Evolutionary conservation across 2,888 invertebrate genomes (phyloP).

Genomic region (Cistogaster globosa): DNA sequence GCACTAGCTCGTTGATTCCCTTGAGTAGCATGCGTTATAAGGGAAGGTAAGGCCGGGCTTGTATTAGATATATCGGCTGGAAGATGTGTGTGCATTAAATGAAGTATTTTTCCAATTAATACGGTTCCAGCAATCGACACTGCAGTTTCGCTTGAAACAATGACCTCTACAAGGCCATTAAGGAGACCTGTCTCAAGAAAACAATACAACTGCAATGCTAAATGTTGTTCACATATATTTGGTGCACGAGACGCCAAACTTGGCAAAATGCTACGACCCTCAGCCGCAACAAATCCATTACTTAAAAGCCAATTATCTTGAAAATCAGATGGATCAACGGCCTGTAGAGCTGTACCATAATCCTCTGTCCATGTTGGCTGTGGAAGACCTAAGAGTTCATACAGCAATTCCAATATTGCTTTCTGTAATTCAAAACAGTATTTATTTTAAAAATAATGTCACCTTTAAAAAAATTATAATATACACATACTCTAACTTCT

Average conservation of each 20-base stretch:
- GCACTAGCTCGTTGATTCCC: constrained; percentile 92
- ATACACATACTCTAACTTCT: constrained; percentile 91
- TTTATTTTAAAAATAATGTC: background rate
- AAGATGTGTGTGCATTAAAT: constrained; percentile 92
- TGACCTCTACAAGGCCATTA: constrained; percentile 95
- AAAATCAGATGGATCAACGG: constrained; percentile 93
- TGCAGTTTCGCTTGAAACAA: constrained; percentile 91
- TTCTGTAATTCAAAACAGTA: constrained; percentile 85
- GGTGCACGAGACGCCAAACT: constrained; percentile 93
- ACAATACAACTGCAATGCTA: constrained; percentile 93
- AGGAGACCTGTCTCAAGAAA: constrained; percentile 94
- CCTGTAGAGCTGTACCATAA: constrained; percentile 92
- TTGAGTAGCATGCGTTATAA: constrained; percentile 90
- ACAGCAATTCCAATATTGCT: constrained; percentile 95
- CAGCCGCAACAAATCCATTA: constrained; percentile 97
- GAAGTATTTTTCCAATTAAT: constrained; percentile 93
- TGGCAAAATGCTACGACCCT: constrained; percentile 93
- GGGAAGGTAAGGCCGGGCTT: constrained; percentile 91
- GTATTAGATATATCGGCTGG: constrained; percentile 94
- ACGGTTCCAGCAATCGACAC: constrained; percentile 96
- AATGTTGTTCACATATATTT: constrained; percentile 95
- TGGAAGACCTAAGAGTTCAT: constrained; percentile 93
- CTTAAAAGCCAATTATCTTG: constrained; percentile 94
- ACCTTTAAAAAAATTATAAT: background rate
- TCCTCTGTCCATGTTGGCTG: constrained; percentile 97